Conservation (phyloP, 2,888 invertebrate genomes). For the Apoda limacodes region DNA sequence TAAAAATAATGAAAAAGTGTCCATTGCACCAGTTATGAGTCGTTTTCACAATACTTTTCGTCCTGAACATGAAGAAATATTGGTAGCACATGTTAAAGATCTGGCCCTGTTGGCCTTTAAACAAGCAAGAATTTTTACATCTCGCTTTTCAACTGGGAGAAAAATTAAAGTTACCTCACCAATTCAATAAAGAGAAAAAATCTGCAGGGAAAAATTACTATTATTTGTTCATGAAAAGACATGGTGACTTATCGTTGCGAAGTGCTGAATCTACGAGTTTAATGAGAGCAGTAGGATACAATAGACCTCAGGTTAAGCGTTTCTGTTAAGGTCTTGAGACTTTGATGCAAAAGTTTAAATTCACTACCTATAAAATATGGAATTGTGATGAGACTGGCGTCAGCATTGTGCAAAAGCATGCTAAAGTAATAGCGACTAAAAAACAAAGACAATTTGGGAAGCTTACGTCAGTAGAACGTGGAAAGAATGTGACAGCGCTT, state of each 20-base stretch:
- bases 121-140: slow-evolving; percentile 9
- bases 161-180: slow-evolving; percentile 10
- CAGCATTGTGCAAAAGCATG: slow-evolving; percentile 9
- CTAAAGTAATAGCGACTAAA: slow-evolving; percentile 10
- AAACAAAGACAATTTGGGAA: slow-evolving; percentile 12
- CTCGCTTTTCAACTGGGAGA: slow-evolving; percentile 12
- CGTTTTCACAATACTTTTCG: slow-evolving; percentile 9
- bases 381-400: slow-evolving; percentile 13
- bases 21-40: slow-evolving; percentile 6
- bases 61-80: slow-evolving; percentile 9
- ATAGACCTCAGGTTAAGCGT: slow-evolving; percentile 11
- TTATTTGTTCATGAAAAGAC: slow-evolving; percentile 9
- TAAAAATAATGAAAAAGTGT: slow-evolving; percentile 7
- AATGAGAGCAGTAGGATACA: slow-evolving; percentile 14
- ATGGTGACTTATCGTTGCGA: slow-evolving; percentile 8
- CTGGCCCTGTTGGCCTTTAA: slow-evolving; percentile 9
- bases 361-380: slow-evolving; percentile 9
- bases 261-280: slow-evolving; percentile 9
- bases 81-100: slow-evolving; percentile 9
- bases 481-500: slow-evolving; percentile 9
- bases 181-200: slow-evolving; percentile 8
- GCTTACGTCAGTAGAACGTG: slow-evolving; percentile 11
- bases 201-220: slow-evolving; percentile 7
- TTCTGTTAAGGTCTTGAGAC: slow-evolving; percentile 9
- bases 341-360: slow-evolving; percentile 5